Base-by-base conservation (phyloP, 2,888 invertebrate species). In the Polymixis flavicincta region DNA sequence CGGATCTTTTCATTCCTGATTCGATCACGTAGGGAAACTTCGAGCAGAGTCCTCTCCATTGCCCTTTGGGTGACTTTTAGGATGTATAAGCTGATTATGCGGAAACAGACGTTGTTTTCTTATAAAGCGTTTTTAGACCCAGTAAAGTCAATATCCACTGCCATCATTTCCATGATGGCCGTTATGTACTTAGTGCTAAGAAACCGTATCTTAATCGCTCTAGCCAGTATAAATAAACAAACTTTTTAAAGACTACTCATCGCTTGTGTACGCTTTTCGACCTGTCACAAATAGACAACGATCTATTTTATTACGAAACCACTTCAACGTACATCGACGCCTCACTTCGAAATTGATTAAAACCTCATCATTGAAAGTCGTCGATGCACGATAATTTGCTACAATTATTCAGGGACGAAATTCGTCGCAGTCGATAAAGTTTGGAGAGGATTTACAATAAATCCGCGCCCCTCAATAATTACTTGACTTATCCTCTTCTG, bases 381-480 rank as follows among this genome's bases (percentile, higher is more conserved):
- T 52, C 59, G 65, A 74, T 76, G 48, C 50, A 65, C 32, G 17
- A 45, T 65, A 70, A 72, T 73, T 61, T 50, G 74, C 59, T 42
- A 42, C 63, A 68, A 65, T 74, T 79, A 74, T 68, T 65, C 28
- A 17, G 55, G 9, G 13, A 42, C 9, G 57, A 76, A 83, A 52
- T 71, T 71, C 4, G 45, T 42, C 37, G 28, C 42, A 65, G n/a
- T 60, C 22, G 11, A 32, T 32, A 61, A 75, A 76, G 57, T 76
- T 76, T 65, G 48, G 25, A 19, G 37, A 14, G 63, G 71, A 65
- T 65, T 65, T 64, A n/a, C 25, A 17, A 45, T n/a, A 66, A 78
- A 83, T 73, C 71, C 65, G n/a, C 22, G 66, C 42, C n/a, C n/a
- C 70, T 69, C 65, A 57, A 75, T 75, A 71, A 77, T 64, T 63